A percentile compares a stretch with the other conserved stretches of the same genome.
phyloP scores from a whole-genome alignment of 2,888 invertebrate species.

The Cheilosia vernalis region DNA sequence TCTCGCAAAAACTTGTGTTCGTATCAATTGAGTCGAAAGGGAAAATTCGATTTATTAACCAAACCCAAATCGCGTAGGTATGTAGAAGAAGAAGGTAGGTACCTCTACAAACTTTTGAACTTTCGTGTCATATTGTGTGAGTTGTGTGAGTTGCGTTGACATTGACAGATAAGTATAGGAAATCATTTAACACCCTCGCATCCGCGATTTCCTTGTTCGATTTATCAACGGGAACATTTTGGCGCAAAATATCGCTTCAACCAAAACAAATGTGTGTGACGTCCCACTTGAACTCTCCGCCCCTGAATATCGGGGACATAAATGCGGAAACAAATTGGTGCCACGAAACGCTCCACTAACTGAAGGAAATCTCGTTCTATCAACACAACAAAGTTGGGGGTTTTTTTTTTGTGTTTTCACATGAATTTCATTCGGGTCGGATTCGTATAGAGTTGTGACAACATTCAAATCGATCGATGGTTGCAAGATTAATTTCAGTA shows the following conservation, averaged over 20 bases:
- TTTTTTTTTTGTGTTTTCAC: neutral
- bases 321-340: slow-evolving; percentile 47
- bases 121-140: slow-evolving; percentile 41
- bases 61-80: slow-evolving; percentile 1
- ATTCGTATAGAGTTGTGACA: slow-evolving; percentile 16
- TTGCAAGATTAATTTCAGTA: slow-evolving; percentile 20
- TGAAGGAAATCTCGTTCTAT: slow-evolving; percentile 33
- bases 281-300: neutral
- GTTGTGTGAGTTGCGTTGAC: slow-evolving; percentile 46
- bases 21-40: slow-evolving; percentile 34
- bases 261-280: neutral
- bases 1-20: slow-evolving; percentile 34
- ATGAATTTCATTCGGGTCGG: neutral
- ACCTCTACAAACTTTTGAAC: slow-evolving; percentile 12
- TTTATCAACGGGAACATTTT: neutral
- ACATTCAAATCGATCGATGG: slow-evolving; percentile 27
- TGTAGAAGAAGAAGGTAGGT: neutral
- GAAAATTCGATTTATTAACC: slow-evolving; percentile 54
- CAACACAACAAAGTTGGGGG: slow-evolving; percentile 41
- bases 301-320: neutral
- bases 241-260: too few relatives aligned
- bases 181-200: slow-evolving; percentile 52
- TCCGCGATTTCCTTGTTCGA: slow-evolving; percentile 2
- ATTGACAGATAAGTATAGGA: slow-evolving; percentile 61
- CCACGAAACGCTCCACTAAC: slow-evolving; percentile 48